Evolutionary conservation across 2,888 invertebrate species (phyloP), one percentile per base, ranked within the genome.

Genomic region (Cryptophagus acutangulus): DNA sequence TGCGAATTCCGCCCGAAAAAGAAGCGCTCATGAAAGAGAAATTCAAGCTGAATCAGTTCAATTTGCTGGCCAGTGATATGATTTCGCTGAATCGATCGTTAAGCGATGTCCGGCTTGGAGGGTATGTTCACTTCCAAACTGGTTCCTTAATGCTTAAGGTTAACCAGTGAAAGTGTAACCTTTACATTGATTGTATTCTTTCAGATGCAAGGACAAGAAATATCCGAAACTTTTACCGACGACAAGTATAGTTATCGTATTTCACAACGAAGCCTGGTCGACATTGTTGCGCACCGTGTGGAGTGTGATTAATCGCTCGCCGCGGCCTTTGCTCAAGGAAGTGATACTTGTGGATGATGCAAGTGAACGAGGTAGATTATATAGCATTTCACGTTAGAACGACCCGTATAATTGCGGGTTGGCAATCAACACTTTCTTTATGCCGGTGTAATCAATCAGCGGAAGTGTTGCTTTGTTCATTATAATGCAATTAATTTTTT

Each of bases 221-320:
- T 88, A 91, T 69, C 81, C 85, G 26, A 76, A 78, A 33, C 74
- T 84, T 49, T 75, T 97, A 60, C 96, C 96, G 2, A 84, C 88
- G 28, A 95, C 96, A 14, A 92, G 93, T 60, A 91, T 99, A 58
- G 93, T 99, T 46, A 95, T 99, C 60, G 97, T 99, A 38, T 99
- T 99, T 73, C 97, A 99, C 74, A 99, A 99, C 70, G 97, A 99
- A 70, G 97, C 97, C 1, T 97, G 96, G 96, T 85, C 92, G 29
- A 99, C 97, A 0, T 76, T 99, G 13, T 75, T 97, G 46, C 76
- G 97, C 36, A 97, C 97, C 0, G 91, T 97, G 24, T 92, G 93
- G 87, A 95, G 94, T 66, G 94, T 92, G 17, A 95, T 99, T 57
- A 92, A 92, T 71, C 77, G 96, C 39, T 96, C 97, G 1, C 97